phyloP scores from a whole-genome alignment of 2,797 vertebrate genomes.

The Jordanella pulchra region DNA sequence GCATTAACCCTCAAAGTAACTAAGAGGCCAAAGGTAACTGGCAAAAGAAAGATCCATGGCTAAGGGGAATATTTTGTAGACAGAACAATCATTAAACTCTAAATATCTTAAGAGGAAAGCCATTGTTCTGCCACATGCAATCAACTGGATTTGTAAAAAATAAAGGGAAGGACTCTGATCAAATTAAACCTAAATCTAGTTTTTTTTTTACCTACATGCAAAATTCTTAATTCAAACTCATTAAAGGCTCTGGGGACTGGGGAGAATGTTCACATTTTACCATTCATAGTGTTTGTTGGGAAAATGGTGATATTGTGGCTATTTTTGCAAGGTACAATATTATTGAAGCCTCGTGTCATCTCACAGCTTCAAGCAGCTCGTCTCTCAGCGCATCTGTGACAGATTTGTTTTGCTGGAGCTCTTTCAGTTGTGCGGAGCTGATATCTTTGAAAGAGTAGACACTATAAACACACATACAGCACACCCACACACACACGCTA shows the following conservation, averaged over 20 bases:
- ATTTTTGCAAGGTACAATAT: not conserved
- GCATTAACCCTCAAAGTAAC: not conserved
- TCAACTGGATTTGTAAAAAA: not conserved
- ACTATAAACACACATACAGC: conserved; percentile 22
- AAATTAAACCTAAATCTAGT: not conserved
- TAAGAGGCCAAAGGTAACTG: not conserved
- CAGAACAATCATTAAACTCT: not conserved
- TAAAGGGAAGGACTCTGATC: not conserved
- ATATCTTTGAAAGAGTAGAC: conserved; percentile 49
- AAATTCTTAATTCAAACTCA: not conserved
- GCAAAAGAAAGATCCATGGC: not conserved
- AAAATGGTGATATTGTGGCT: conserved; percentile 28
- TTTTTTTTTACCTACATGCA: not conserved
- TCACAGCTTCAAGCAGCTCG: conserved; percentile 32
- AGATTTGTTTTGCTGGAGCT: conserved; percentile 56
- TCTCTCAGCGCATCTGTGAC: conserved; percentile 55
- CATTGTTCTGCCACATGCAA: not conserved
- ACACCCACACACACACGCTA: conserved; percentile 24
- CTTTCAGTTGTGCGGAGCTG: conserved; percentile 50
- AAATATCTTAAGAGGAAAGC: not conserved
- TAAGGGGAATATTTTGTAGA: not conserved
- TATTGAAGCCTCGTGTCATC: conserved; percentile 31
- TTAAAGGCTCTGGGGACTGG: not conserved
- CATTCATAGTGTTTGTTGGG: not conserved
- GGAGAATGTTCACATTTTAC: not conserved